phyloP scores from a whole-genome alignment of 1,140 invertebrate species.

The Acromyrmex echinatior region DNA sequence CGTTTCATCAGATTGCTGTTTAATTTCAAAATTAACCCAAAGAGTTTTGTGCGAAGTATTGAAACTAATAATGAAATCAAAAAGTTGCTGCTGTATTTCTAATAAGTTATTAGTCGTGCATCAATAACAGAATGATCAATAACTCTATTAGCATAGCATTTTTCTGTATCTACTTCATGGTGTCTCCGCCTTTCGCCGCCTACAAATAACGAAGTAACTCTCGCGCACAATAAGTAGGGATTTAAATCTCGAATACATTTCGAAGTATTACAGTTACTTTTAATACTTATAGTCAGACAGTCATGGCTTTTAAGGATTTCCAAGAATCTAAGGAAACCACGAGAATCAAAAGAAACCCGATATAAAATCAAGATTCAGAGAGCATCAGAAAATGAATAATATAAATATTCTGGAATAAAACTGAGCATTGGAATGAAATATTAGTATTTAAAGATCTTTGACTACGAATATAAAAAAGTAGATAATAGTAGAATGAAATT shows the following conservation, averaged over 20 bases:
- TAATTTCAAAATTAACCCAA: slow-evolving; percentile 12
- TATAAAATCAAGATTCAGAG: background rate
- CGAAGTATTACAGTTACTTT: background rate
- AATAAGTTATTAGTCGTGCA: slow-evolving; percentile 7
- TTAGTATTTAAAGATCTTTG: background rate
- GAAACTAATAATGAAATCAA: slow-evolving; percentile 12
- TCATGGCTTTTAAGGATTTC: background rate
- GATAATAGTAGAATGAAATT: background rate
- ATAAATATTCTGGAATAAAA: background rate
- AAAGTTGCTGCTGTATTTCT: background rate
- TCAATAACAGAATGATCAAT: slow-evolving; percentile 21
- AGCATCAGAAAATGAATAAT: slow-evolving; percentile 36
- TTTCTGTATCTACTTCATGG: background rate
- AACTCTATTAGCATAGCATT: slow-evolving; percentile 32
- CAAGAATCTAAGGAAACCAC: background rate
- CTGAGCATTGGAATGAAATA: background rate
- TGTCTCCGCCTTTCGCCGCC: background rate
- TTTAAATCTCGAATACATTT: slow-evolving; percentile 12
- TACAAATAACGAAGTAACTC: slow-evolving; percentile 20
- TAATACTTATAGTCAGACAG: slow-evolving; percentile 16
- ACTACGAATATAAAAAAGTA: background rate
- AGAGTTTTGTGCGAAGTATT: background rate
- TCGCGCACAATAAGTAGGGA: background rate
- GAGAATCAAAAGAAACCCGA: background rate
- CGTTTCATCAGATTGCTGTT: slow-evolving; percentile 1